A percentile compares a stretch with the other conserved stretches of the same genome.
Conservation (phyloP, 2,888 invertebrate species). For the Cryptops parisi region DNA sequence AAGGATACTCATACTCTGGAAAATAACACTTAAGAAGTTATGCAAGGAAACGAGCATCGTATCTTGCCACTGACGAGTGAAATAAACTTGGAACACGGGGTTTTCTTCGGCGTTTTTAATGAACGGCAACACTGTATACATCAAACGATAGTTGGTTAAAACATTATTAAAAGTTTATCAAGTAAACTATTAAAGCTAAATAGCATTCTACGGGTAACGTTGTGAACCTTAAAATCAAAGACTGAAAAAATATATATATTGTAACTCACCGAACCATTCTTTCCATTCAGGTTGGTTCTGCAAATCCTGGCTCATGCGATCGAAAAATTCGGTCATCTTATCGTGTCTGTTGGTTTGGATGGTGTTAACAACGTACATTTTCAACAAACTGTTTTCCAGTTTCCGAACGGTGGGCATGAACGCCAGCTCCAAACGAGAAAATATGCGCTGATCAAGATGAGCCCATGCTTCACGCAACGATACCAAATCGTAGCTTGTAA, state of each 20-base stretch:
- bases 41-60: constrained; percentile 77
- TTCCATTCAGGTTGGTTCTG: constrained; percentile 86
- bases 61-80: constrained; percentile 90
- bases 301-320: constrained; percentile 68
- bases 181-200: too few species aligned
- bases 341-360: constrained; percentile 65
- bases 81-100: constrained; percentile 70
- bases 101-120: constrained; percentile 83
- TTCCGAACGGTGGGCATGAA: constrained; percentile 61
- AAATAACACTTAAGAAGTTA: constrained; percentile 82
- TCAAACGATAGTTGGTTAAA: too few species aligned
- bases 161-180: too few species aligned
- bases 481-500: constrained; percentile 60
- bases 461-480: constrained; percentile 75
- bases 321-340: constrained; percentile 75
- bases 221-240: not conserved
- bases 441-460: constrained; percentile 73
- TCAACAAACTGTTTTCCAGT: constrained; percentile 68
- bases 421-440: constrained; percentile 71
- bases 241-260: not conserved
- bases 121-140: constrained; percentile 68
- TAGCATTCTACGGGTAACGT: not conserved
- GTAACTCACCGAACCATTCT: constrained; percentile 89
- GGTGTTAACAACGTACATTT: constrained; percentile 79
- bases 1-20: constrained; percentile 35